Percentiles rank a stretch among this genome's conserved stretches.
phyloP scores from a whole-genome alignment of 2,888 invertebrate species.

The Cephus runcator region DNA sequence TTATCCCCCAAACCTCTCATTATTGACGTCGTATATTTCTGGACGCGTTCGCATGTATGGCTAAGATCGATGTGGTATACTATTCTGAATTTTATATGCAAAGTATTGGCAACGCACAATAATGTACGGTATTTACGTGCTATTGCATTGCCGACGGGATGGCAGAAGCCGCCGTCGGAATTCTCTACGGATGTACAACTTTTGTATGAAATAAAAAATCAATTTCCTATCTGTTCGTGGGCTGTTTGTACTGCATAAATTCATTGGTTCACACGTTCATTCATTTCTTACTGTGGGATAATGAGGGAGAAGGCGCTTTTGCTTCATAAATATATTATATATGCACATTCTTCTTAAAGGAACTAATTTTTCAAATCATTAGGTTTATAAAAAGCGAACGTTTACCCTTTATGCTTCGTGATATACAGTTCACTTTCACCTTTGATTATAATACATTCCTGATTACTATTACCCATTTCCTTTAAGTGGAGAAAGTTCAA shows the following conservation, averaged over 20 bases:
- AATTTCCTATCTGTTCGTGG: slow-evolving; percentile 32
- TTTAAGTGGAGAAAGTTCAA: neutral
- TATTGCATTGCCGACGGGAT: slow-evolving; percentile 15
- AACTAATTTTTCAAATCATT: slow-evolving; percentile 9
- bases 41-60: slow-evolving; percentile 32
- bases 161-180: slow-evolving; percentile 4
- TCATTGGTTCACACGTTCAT: neutral
- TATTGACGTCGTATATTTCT: slow-evolving; percentile 32
- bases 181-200: slow-evolving; percentile 39
- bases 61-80: slow-evolving; percentile 35
- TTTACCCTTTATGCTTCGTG: neutral
- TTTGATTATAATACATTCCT: neutral
- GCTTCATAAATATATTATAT: neutral
- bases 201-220: slow-evolving; percentile 49
- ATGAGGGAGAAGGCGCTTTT: neutral
- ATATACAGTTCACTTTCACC: neutral
- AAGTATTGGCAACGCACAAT: slow-evolving; percentile 13
- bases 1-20: neutral
- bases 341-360: neutral
- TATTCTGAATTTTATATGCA: slow-evolving; percentile 44
- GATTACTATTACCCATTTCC: neutral
- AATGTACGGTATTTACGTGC: neutral
- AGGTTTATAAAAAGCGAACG: slow-evolving; percentile 12
- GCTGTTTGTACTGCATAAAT: slow-evolving; percentile 1
- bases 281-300: neutral